Conservation (phyloP, 2,888 invertebrate genomes). For the Eupithecia abbreviata region DNA sequence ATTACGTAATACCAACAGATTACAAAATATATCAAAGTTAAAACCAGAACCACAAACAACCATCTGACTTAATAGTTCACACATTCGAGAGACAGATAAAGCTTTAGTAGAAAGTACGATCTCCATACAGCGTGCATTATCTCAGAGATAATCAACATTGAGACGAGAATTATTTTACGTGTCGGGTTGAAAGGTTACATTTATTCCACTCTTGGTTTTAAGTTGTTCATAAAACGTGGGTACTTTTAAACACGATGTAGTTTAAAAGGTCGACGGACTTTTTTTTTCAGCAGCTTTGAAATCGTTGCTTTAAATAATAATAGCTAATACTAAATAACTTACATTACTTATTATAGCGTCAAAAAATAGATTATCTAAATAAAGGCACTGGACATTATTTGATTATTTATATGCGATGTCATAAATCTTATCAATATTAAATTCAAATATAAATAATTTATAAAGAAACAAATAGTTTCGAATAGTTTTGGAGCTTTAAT, state of each 20-base stretch:
- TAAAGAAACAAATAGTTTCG: slow-evolving; percentile 3
- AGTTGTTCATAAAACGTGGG: slow-evolving; percentile 22
- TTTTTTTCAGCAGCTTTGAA: not conserved
- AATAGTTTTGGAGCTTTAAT: slow-evolving; percentile 25
- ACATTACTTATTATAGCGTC: not conserved
- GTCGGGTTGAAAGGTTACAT: slow-evolving; percentile 58
- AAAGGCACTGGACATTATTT: not conserved
- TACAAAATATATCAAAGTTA: not conserved
- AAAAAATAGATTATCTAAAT: not conserved
- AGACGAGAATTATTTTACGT: slow-evolving; percentile 52
- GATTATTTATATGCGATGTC: not conserved
- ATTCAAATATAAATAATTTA: slow-evolving; percentile 12
- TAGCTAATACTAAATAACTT: not conserved
- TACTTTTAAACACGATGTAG: slow-evolving; percentile 24
- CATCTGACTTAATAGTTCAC: slow-evolving; percentile 29
- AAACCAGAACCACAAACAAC: not conserved
- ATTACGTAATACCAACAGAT: not conserved
- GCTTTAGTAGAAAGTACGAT: slow-evolving; percentile 40
- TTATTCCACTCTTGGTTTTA: slow-evolving; percentile 39
- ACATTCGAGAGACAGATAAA: slow-evolving; percentile 34
- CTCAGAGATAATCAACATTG: slow-evolving; percentile 45
- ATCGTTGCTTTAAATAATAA: not conserved
- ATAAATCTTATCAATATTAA: slow-evolving; percentile 9
- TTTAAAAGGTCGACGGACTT: slow-evolving; percentile 15
- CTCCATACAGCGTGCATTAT: slow-evolving; percentile 42